phyloP scores from a whole-genome alignment of 2,113 vertebrate species.

The Damaliscus lunatus region DNA sequence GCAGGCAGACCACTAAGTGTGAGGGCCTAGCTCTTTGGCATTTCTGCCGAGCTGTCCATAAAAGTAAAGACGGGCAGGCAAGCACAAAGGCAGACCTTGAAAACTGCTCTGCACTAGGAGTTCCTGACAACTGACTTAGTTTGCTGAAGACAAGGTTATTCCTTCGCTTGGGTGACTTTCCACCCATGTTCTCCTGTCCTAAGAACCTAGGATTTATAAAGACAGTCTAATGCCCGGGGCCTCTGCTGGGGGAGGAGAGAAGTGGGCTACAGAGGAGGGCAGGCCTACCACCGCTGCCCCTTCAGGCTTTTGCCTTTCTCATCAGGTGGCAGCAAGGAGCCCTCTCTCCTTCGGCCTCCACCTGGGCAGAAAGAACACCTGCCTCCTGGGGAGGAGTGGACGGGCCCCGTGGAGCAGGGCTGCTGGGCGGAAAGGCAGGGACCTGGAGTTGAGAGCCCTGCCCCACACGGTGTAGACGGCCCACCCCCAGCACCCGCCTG shows the following conservation, averaged over 20 bases:
- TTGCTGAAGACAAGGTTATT: background rate
- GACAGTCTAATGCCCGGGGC: background rate
- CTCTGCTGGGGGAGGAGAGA: background rate
- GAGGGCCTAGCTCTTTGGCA: background rate
- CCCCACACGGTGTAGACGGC: rapidly evolving
- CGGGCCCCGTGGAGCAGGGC: rapidly evolving
- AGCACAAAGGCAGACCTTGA: background rate
- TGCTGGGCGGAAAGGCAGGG: background rate
- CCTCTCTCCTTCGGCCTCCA: background rate
- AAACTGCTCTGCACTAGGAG: background rate
- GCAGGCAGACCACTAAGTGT: rapidly evolving
- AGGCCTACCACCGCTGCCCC: background rate
- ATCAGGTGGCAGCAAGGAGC: background rate
- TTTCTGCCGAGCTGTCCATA: background rate
- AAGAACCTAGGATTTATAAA: background rate
- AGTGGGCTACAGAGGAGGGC: rapidly evolving
- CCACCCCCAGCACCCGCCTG: background rate
- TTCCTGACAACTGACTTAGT: rapidly evolving
- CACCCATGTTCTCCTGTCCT: background rate
- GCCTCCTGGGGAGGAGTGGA: rapidly evolving
- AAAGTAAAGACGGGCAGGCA: rapidly evolving
- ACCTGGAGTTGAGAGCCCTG: background rate
- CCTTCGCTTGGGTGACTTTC: no score
- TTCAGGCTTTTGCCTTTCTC: background rate
- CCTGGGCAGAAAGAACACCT: background rate